phyloP scores from a whole-genome alignment of 1,140 invertebrate species.

The Penaeus indicus region DNA sequence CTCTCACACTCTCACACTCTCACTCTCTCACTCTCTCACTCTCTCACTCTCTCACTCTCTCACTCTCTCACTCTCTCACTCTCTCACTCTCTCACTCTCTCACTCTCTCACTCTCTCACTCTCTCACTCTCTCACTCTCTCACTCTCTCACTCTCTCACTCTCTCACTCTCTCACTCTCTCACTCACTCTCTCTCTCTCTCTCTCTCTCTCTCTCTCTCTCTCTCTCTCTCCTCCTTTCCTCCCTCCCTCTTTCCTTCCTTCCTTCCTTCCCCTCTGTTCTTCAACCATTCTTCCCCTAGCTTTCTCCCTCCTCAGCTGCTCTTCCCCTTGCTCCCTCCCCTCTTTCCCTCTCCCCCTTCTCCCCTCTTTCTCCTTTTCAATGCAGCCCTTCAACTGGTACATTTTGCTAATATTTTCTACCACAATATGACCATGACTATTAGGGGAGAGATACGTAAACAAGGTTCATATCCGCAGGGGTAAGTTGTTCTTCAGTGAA shows the following conservation, averaged over 20 bases:
- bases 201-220: too few species aligned
- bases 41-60: background rate
- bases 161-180: background rate
- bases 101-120: too few species aligned
- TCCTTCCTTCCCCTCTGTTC: background rate
- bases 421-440: background rate
- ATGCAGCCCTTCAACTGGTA: too few species aligned
- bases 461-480: slow-evolving; percentile 70
- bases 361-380: background rate
- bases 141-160: background rate
- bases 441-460: background rate
- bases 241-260: background rate
- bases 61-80: too few species aligned
- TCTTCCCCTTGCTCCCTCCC: background rate
- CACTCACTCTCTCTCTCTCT: too few species aligned
- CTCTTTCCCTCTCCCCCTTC: background rate
- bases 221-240: too few species aligned
- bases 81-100: too few species aligned
- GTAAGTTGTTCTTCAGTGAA: slow-evolving; percentile 76
- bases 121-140: slow-evolving; percentile 6
- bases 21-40: background rate
- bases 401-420: background rate
- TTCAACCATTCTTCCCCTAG: background rate
- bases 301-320: background rate
- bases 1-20: slow-evolving; percentile 2